Evolutionary conservation across 2,888 invertebrate genomes (phyloP).

Genomic region (Diplolepis rosae): DNA sequence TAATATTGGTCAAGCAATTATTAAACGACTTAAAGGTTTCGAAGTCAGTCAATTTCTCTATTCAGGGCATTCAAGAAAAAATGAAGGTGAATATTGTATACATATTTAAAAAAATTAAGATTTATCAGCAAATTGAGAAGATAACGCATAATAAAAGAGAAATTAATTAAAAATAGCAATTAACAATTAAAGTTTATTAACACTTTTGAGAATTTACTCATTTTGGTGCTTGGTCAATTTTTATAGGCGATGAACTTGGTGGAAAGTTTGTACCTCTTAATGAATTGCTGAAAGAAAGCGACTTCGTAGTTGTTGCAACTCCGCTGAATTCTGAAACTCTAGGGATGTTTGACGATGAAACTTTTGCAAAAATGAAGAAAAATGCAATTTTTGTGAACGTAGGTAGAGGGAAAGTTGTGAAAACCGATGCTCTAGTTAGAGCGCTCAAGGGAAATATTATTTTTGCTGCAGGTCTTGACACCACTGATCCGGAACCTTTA

Average conservation of each 20-base stretch:
- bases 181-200: too few species aligned
- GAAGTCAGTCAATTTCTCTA: constrained; percentile 84
- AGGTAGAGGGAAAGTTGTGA: constrained; percentile 84
- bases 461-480: constrained; percentile 93
- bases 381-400: constrained; percentile 86
- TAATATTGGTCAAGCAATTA: constrained; percentile 84
- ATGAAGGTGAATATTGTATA: constrained; percentile 53
- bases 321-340: constrained; percentile 82
- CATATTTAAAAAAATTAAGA: too few species aligned
- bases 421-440: constrained; percentile 86
- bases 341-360: constrained; percentile 80
- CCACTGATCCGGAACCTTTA: constrained; percentile 92
- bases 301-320: constrained; percentile 83
- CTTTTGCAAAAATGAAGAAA: constrained; percentile 85
- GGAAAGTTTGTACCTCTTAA: constrained; percentile 82
- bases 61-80: constrained; percentile 77
- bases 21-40: constrained; percentile 83
- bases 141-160: too few species aligned
- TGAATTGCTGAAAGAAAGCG: constrained; percentile 81
- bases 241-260: constrained; percentile 75
- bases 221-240: background rate
- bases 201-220: background rate
- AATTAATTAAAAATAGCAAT: too few species aligned
- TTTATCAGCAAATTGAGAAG: too few species aligned
- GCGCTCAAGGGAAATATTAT: constrained; percentile 86